A percentile compares a stretch with the other conserved stretches of the same genome.
phyloP scores from a whole-genome alignment of 2,888 invertebrate genomes.

The Pheosia gnoma region DNA sequence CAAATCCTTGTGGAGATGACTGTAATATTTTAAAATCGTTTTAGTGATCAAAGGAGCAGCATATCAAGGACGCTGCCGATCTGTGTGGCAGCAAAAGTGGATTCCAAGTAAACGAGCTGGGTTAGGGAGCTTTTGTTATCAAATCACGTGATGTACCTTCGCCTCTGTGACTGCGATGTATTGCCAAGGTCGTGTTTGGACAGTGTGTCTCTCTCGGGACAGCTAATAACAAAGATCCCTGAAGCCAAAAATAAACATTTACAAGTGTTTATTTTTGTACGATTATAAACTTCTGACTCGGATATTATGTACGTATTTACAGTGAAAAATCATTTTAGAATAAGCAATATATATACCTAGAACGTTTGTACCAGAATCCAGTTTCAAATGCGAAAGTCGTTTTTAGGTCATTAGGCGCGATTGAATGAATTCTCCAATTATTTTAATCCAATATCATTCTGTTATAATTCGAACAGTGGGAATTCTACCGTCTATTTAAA shows the following conservation, averaged over 20 bases:
- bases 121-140: slow-evolving; percentile 14
- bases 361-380: not conserved
- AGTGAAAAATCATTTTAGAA: no score
- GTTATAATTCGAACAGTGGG: not conserved
- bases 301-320: no score
- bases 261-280: no score
- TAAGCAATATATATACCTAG: no score
- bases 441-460: not conserved
- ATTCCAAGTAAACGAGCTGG: not conserved
- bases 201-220: not conserved
- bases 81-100: no score
- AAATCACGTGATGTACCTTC: slow-evolving; percentile 18
- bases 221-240: not conserved
- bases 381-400: not conserved
- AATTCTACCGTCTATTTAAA: not conserved
- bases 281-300: no score
- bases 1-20: not conserved
- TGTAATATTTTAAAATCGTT: not conserved
- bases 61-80: not conserved
- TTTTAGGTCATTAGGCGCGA: not conserved
- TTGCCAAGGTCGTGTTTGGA: slow-evolving; percentile 12
- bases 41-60: not conserved
- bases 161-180: slow-evolving; percentile 12
- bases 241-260: no score
- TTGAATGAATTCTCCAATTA: not conserved